Percentiles rank a stretch among this genome's conserved stretches.
Conservation (phyloP, 2,888 invertebrate species). For the Atrina japonica region DNA sequence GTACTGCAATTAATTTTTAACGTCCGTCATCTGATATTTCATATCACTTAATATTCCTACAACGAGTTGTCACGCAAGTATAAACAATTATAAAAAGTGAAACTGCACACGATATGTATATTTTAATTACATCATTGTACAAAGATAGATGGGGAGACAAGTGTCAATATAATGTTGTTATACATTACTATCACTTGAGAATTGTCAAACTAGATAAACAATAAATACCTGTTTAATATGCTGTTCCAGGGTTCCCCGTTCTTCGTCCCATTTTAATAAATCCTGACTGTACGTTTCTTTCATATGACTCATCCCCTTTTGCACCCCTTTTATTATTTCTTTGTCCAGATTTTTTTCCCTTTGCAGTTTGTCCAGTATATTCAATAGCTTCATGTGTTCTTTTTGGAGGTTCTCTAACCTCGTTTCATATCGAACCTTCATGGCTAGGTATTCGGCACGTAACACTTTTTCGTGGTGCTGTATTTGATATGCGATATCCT, state of each 20-base stretch:
- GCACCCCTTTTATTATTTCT: constrained; percentile 67
- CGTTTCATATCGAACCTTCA: constrained; percentile 73
- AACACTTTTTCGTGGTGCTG: constrained; percentile 72
- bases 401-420: constrained; percentile 65
- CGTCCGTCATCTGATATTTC: no score
- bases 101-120: background rate
- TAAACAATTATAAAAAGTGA: no score
- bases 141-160: background rate
- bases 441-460: constrained; percentile 69
- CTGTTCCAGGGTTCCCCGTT: constrained; percentile 63
- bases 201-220: no score
- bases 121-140: background rate
- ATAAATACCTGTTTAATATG: constrained; percentile 66
- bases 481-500: constrained; percentile 70
- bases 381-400: constrained; percentile 50
- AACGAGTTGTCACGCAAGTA: no score
- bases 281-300: constrained; percentile 65
- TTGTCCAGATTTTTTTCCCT: constrained; percentile 67
- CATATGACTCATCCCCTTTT: constrained; percentile 68
- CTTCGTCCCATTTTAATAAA: constrained; percentile 70
- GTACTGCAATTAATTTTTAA: no score
- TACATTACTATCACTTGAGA: no score
- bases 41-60: no score
- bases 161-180: no score
- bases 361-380: constrained; percentile 61